These are phyloP conservation scores for rat (Rattus norvegicus) DNA, from an alignment of 2,113 vertebrate genomes.

Conservation along the genomic window GRCr8 NC_086026.1:89277501-89278000, in stretches of 20 bases:
- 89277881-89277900: neutral
- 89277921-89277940: slow-evolving; percentile 1
- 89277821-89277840: slow-evolving; percentile 1
- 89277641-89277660: neutral
- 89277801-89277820: neutral
- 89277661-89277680: neutral
- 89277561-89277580: neutral
- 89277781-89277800: neutral
- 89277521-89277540: neutral
- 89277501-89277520: neutral
- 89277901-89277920: neutral
- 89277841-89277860: neutral
- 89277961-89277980: neutral
- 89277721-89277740: neutral
- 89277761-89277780: neutral
- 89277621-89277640: neutral
- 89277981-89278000: neutral
- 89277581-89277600: neutral
- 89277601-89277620: neutral
- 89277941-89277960: neutral
- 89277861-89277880: neutral
- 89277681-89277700: too few relatives aligned
- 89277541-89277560: neutral
- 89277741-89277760: neutral
- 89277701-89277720: neutral